Conservation (phyloP, 2,888 invertebrate species). For the Dascillus cervinus region DNA sequence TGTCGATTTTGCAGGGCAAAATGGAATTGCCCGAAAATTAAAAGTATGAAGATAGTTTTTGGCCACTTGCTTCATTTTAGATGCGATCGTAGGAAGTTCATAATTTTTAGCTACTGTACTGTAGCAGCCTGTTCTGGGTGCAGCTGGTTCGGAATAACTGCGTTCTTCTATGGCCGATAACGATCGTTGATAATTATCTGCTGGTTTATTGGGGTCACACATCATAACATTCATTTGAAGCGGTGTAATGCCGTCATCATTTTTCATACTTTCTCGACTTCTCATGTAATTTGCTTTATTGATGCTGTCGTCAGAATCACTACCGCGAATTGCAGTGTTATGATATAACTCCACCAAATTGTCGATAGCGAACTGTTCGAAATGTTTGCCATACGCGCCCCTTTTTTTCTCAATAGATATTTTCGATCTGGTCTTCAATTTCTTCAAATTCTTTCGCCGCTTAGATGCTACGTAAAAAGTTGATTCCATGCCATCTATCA, state of each 20-base stretch:
- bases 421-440: slow-evolving; percentile 6
- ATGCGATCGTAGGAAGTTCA: slow-evolving; percentile 58
- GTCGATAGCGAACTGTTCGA: slow-evolving; percentile 5
- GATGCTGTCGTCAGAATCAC: slow-evolving; percentile 34
- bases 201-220: background rate
- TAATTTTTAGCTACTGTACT: slow-evolving; percentile 37
- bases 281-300: slow-evolving; percentile 1
- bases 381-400: background rate
- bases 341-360: slow-evolving; percentile 41
- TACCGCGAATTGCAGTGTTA: slow-evolving; percentile 34
- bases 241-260: slow-evolving; percentile 4
- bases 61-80: slow-evolving; percentile 55
- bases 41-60: slow-evolving; percentile 44
- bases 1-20: slow-evolving; percentile 53
- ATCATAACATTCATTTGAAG: background rate
- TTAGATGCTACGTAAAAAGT: no score
- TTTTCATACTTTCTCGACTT: slow-evolving; percentile 7
- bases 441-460: slow-evolving; percentile 9
- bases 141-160: background rate
- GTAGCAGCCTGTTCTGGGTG: slow-evolving; percentile 1
- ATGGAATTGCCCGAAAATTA: slow-evolving; percentile 51
- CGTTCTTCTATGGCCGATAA: slow-evolving; percentile 22
- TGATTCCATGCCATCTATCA: no score
- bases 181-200: slow-evolving; percentile 5
- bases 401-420: slow-evolving; percentile 5